These are phyloP conservation scores for Arenaria interpres DNA, from an alignment of 2,113 vertebrate species.

Conservation along the genomic window DNA sequence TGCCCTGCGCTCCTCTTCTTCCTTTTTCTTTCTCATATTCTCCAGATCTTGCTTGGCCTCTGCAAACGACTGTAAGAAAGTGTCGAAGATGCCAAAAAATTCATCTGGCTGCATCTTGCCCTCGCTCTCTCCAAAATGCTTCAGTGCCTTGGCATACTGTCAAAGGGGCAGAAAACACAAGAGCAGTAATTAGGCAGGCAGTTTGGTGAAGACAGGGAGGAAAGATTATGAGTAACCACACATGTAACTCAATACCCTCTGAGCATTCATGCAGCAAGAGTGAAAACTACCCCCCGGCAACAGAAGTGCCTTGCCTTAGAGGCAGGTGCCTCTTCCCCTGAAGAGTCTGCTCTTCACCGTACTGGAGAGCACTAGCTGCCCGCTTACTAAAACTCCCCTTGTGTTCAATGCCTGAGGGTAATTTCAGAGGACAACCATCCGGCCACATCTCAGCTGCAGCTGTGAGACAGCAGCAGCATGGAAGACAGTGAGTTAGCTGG, in stretches of 20 bases:
- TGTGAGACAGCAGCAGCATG: neutral
- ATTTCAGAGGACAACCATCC: neutral
- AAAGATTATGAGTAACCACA: neutral
- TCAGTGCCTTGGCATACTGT: constrained; percentile 90
- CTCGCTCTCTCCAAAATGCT: constrained; percentile 91
- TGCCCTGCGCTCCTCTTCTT: constrained; percentile 92
- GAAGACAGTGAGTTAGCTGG: neutral
- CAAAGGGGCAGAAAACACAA: constrained; percentile 22
- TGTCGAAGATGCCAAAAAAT: constrained; percentile 97
- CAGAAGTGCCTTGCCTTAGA: neutral
- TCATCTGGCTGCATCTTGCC: constrained; percentile 94
- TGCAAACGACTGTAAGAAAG: constrained; percentile 91
- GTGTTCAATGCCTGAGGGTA: neutral
- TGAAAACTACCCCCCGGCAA: neutral
- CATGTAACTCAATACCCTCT: neutral
- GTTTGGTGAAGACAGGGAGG: neutral
- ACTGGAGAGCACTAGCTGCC: neutral
- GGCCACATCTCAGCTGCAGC: neutral
- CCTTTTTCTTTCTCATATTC: constrained; percentile 92
- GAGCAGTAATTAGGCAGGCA: constrained; percentile 1
- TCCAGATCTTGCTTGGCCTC: constrained; percentile 95
- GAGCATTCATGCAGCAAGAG: neutral
- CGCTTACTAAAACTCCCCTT: neutral
- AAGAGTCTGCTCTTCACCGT: neutral
- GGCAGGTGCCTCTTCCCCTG: neutral